These are phyloP conservation scores for Tachysurus vachellii DNA, from an alignment of 2,113 vertebrate species.

Conservation along the genomic window DNA sequence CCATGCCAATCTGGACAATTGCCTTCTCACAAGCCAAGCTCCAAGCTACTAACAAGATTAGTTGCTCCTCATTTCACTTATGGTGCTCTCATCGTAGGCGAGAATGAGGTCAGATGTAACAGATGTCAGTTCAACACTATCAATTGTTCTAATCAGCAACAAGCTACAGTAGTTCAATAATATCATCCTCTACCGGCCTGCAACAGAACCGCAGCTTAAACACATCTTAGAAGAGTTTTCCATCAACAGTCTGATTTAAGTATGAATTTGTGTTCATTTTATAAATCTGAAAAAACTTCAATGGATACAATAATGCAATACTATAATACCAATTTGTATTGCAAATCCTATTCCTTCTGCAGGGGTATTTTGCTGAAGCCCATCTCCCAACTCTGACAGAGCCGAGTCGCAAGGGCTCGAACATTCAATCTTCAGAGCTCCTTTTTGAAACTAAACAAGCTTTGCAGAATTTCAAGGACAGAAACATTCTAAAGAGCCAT, in stretches of 20 bases:
- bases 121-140: background rate
- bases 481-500: slow-evolving; percentile 11
- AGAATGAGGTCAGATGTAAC: background rate
- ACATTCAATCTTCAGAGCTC: background rate
- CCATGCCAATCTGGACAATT: background rate
- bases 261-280: background rate
- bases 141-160: background rate
- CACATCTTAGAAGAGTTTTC: background rate
- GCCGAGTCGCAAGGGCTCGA: background rate
- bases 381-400: background rate
- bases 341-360: background rate
- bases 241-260: background rate
- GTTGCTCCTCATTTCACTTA: background rate
- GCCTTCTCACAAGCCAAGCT: background rate
- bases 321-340: background rate
- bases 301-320: background rate
- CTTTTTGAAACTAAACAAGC: background rate
- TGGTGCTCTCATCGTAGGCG: background rate
- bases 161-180: background rate
- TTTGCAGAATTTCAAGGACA: slow-evolving; percentile 23
- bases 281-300: background rate
- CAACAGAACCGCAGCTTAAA: background rate
- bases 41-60: background rate
- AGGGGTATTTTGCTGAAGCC: background rate
- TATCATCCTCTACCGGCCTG: background rate